phyloP scores from a whole-genome alignment of 2,888 invertebrate species.

The Invenusta paracnida region DNA sequence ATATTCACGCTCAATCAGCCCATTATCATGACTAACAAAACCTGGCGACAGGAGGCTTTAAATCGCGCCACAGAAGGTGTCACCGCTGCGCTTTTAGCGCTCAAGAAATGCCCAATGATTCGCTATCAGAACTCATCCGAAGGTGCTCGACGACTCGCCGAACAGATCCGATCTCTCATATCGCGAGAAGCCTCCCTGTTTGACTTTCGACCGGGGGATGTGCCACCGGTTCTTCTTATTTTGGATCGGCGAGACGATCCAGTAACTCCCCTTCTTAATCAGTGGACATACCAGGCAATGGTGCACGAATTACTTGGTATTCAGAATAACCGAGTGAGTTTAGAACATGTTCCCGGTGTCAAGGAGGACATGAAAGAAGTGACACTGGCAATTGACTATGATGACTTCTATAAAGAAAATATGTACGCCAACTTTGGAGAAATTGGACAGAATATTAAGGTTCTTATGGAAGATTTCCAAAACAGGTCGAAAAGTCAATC shows the following conservation, averaged over 20 bases:
- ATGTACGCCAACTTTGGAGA: slow-evolving; percentile 94
- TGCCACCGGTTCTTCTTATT: slow-evolving; percentile 73
- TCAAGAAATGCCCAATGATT: slow-evolving; percentile 83
- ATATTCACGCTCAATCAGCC: slow-evolving; percentile 67
- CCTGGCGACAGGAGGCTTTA: slow-evolving; percentile 74
- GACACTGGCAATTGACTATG: slow-evolving; percentile 86
- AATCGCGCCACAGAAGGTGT: slow-evolving; percentile 79
- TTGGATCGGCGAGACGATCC: slow-evolving; percentile 89
- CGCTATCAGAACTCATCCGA: slow-evolving; percentile 81
- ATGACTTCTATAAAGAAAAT: slow-evolving; percentile 92
- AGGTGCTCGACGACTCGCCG: slow-evolving; percentile 76
- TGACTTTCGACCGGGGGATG: slow-evolving; percentile 71
- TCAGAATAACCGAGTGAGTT: slow-evolving; percentile 82
- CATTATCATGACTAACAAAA: slow-evolving; percentile 35
- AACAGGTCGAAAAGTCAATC: slow-evolving; percentile 81
- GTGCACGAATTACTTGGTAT: slow-evolving; percentile 92
- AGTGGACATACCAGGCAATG: slow-evolving; percentile 99
- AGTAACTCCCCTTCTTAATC: slow-evolving; percentile 85
- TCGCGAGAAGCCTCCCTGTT: slow-evolving; percentile 80
- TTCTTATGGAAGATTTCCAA: slow-evolving; percentile 94
- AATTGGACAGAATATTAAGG: slow-evolving; percentile 92
- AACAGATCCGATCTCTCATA: slow-evolving; percentile 73
- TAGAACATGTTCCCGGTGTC: slow-evolving; percentile 69
- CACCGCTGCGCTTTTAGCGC: slow-evolving; percentile 75
- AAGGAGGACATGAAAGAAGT: slow-evolving; percentile 72